Percentiles rank a stretch among this genome's conserved stretches.
These are phyloP conservation scores for Cranoglanis bouderius DNA, from an alignment of 2,113 vertebrate genomes.

Conservation along the genomic window DNA sequence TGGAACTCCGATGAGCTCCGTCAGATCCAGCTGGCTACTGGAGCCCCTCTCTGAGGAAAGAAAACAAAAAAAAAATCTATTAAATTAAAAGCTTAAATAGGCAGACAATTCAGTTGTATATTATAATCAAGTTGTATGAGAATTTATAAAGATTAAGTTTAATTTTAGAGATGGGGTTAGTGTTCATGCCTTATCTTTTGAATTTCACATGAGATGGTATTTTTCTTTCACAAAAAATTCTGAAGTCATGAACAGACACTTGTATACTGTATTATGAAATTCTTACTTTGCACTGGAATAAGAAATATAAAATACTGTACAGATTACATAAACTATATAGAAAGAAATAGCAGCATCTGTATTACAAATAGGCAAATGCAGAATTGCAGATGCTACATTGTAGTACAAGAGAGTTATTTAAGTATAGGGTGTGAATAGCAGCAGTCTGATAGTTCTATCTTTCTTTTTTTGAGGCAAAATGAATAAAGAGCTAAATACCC, in stretches of 20 bases:
- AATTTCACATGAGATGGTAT: not conserved
- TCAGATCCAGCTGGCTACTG: conserved; percentile 83
- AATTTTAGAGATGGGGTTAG: not conserved
- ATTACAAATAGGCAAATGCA: not conserved
- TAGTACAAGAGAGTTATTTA: not conserved
- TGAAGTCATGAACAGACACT: not conserved
- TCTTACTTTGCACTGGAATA: not conserved
- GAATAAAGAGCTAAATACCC: not conserved
- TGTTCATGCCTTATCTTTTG: not conserved
- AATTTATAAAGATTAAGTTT: not conserved
- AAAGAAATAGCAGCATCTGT: not conserved
- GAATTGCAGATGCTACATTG: not conserved
- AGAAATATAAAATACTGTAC: not conserved
- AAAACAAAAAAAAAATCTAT: not conserved
- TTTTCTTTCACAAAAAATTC: not conserved
- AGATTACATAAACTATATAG: not conserved
- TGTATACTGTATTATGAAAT: not conserved
- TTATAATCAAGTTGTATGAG: not conserved
- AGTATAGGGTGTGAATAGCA: not conserved
- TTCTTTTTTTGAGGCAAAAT: conserved; percentile 9
- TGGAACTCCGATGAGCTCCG: conserved; percentile 91
- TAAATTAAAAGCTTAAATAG: not conserved
- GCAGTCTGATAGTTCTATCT: not conserved
- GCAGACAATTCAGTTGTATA: not conserved
- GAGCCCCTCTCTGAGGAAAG: conserved; percentile 71